Evolutionary conservation across 2,888 invertebrate genomes (phyloP), one percentile per base, ranked within the genome.

Genomic region (Fragum sueziense): DNA sequence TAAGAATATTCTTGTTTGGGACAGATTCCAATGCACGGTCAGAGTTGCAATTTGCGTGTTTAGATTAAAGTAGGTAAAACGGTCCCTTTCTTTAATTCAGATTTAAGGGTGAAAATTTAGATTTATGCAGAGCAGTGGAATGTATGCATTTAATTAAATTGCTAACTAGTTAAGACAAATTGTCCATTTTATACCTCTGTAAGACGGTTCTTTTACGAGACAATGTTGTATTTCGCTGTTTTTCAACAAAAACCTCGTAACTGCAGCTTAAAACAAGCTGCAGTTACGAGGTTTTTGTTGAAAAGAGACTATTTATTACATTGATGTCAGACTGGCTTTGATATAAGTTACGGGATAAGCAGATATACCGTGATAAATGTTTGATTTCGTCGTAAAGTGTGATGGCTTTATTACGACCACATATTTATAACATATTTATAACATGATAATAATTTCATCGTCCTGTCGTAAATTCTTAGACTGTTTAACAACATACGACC

Each of bases 371-470:
- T 31, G 70, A 71, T 71, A 57, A 37, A 37, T 37, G 57, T 71
- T 65, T 65, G 41, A 65, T 57, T 54, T 33, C 20, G 76, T 47
- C 31, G 57, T 57, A 71, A 76, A 76, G 17, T 65, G 31, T 67
- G 76, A 76, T 71, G 37, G 71, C 51, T 76, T 76, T 71, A 76
- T 67, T 62, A 54, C 51, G 33, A 22, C n/a, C 20, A 14, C 22
- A 34, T 67, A 73, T 73, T 73, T 51, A 67, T 52, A 33, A 14
- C 22, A 34, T 67, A 73, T 73, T 73, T 51, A 67, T 52, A 33
- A 59, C 61, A 27, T 27, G 47, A 41, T 61, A 71, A 65, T 33
- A 61, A 61, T 61, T 61, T 61, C 61, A 61, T 61, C 33, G 61
- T 2, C 9, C 20, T 33, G 20, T 61, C 61, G 33, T 61, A 61